A percentile compares a stretch with the other conserved stretches of the same genome.
Evolutionary conservation across 2,113 vertebrate species (phyloP).

Genomic region (Xyliphius kryptos): DNA sequence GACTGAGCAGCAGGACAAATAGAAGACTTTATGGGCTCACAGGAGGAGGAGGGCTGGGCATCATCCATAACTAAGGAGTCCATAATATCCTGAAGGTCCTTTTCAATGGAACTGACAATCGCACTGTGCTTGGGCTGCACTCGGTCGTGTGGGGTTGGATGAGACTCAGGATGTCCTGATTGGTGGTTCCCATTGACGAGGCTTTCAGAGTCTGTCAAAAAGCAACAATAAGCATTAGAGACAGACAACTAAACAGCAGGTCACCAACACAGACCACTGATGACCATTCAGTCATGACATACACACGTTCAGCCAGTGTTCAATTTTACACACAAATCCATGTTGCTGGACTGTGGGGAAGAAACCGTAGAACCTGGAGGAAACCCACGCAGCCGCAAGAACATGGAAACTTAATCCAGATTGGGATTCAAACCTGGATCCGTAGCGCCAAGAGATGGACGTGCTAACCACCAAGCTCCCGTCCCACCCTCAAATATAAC

Average conservation of each 20-base stretch:
- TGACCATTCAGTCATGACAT: too few relatives aligned
- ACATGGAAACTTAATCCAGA: too few relatives aligned
- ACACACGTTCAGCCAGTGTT: too few relatives aligned
- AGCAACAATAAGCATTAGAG: conserved; percentile 4
- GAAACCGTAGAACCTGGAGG: too few relatives aligned
- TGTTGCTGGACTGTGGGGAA: too few relatives aligned
- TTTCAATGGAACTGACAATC: conserved; percentile 94
- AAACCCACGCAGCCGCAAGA: too few relatives aligned
- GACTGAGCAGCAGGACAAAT: conserved; percentile 47
- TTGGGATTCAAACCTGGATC: too few relatives aligned
- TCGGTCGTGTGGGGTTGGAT: conserved; percentile 48
- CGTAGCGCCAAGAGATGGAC: too few relatives aligned
- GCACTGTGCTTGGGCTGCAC: conserved; percentile 73
- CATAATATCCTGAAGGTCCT: conserved; percentile 97
- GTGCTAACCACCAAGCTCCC: too few relatives aligned
- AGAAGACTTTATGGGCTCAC: conserved; percentile 55
- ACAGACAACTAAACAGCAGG: neutral
- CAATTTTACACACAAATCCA: too few relatives aligned
- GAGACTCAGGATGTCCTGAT: conserved; percentile 51
- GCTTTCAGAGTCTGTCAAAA: conserved; percentile 64
- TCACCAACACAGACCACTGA: too few relatives aligned
- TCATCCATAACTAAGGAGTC: conserved; percentile 89
- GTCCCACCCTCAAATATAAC: too few relatives aligned
- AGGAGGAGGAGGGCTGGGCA: conserved; percentile 51
- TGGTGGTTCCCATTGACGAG: conserved; percentile 79